Evolutionary conservation across 2,797 vertebrate species (phyloP), one percentile per base, ranked within the genome.

Genomic region (Mus caroli): DNA sequence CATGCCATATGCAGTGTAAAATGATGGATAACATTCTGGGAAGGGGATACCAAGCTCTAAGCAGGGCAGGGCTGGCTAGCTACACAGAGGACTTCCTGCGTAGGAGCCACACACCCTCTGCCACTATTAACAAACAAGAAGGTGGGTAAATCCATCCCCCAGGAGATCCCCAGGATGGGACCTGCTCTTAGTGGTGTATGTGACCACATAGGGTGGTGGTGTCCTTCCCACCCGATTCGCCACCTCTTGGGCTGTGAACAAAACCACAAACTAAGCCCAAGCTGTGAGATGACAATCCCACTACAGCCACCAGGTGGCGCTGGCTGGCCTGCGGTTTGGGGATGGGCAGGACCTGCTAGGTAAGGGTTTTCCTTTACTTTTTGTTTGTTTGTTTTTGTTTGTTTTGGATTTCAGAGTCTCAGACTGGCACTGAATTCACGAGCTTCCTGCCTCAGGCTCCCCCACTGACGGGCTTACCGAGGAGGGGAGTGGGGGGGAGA

Each of bases 401-500:
- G 14, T 78, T 64, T 19, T 90, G 31, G 43, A 85, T 46, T 85
- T 50, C 13, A 9, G 40, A 34, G 43, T 52, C n/a, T 56, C 50
- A 58, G 69, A 34, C 34, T 71, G n/a, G n/a, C 20, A 73, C 6
- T 73, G 67, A 73, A 73, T 26, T 73, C 14, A 87, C 0, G 0
- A 73, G 15, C 67, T 37, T 87, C 64, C n/a, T 73, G 52, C 50
- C 54, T 75, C 86, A 4, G 52, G 37, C 26, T 88, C 54, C 69
- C 69, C n/a, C 19, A 58, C 17, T 58, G 24, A 40, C 13, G 83
- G 52, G 52, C 20, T 73, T 20, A 54, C 13, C 13, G 20, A 28
- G 0, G 1, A 34, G 22, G 34, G 43, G 0, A 0, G 43, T 3
- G 43, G 43, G 43, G 34, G 43, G 0, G 1, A 67, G 22, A 43